Evolutionary conservation across 2,797 vertebrate species (phyloP).

Genomic region (Pipistrellus kuhlii): DNA sequence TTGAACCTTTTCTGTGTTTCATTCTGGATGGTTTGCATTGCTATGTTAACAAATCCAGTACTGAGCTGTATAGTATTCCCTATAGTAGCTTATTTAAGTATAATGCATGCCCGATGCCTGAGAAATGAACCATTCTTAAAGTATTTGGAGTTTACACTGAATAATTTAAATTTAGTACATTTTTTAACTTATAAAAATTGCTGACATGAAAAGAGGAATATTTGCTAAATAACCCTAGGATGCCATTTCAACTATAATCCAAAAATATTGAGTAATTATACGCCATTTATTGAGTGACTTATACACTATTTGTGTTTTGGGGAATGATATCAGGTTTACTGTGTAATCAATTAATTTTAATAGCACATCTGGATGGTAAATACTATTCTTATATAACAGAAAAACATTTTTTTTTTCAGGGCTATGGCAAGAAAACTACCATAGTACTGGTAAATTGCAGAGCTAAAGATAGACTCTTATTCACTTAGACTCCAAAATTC

Average conservation of each 20-base stretch:
- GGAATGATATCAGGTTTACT: not conserved
- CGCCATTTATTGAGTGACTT: not conserved
- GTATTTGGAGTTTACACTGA: not conserved
- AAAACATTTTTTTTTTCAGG: not conserved
- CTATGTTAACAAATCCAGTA: not conserved
- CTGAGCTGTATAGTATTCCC: not conserved
- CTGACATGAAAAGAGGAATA: not conserved
- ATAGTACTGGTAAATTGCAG: not conserved
- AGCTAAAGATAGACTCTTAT: not conserved
- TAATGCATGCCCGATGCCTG: not conserved
- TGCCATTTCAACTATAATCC: not conserved
- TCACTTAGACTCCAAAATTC: not conserved
- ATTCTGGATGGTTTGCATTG: not conserved
- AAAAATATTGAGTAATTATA: not conserved
- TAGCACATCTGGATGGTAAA: not conserved
- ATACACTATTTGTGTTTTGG: not conserved
- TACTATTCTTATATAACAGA: not conserved
- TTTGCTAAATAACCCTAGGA: not conserved
- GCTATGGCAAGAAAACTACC: not conserved
- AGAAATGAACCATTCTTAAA: constrained; percentile 9
- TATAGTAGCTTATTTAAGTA: not conserved
- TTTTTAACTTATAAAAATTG: not conserved
- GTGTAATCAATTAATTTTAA: not conserved
- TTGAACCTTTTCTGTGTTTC: not conserved
- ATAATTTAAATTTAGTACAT: not conserved